A percentile compares a stretch with the other conserved stretches of the same genome.
phyloP scores from a whole-genome alignment of 2,888 invertebrate species.

The Sphaerophoria taeniata region DNA sequence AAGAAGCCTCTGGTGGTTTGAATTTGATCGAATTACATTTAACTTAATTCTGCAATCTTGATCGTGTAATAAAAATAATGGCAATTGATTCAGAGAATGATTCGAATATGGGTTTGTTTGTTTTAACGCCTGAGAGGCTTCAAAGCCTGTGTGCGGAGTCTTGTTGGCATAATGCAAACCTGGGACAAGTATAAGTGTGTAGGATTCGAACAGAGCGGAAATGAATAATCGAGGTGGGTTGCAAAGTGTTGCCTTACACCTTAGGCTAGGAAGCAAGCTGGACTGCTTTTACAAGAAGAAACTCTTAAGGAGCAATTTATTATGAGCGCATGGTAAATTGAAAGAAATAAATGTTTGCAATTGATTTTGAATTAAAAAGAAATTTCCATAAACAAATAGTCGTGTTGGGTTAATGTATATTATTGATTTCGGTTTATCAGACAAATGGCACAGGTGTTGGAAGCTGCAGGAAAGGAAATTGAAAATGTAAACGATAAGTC shows the following conservation, averaged over 20 bases:
- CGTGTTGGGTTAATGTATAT: conserved; percentile 8
- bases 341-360: conserved; percentile 63
- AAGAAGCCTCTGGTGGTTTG: conserved; percentile 33
- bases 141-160: background rate
- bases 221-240: conserved; percentile 56
- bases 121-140: conserved; percentile 57
- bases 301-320: conserved; percentile 61
- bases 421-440: background rate
- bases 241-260: conserved; percentile 56
- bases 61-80: conserved; percentile 58
- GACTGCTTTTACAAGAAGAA: conserved; percentile 1
- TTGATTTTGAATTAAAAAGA: conserved; percentile 65
- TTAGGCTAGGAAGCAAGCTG: conserved; percentile 27
- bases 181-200: conserved; percentile 13
- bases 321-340: conserved; percentile 61
- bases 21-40: conserved; percentile 46
- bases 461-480: conserved; percentile 3
- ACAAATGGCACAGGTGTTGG: background rate
- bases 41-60: conserved; percentile 52
- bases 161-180: background rate
- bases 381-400: conserved; percentile 55
- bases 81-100: conserved; percentile 66
- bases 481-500: background rate
- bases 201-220: conserved; percentile 67
- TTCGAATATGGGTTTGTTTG: conserved; percentile 61